Base-by-base conservation (phyloP, 2,113 vertebrate species). In the Apeltes quadracus region DNA sequence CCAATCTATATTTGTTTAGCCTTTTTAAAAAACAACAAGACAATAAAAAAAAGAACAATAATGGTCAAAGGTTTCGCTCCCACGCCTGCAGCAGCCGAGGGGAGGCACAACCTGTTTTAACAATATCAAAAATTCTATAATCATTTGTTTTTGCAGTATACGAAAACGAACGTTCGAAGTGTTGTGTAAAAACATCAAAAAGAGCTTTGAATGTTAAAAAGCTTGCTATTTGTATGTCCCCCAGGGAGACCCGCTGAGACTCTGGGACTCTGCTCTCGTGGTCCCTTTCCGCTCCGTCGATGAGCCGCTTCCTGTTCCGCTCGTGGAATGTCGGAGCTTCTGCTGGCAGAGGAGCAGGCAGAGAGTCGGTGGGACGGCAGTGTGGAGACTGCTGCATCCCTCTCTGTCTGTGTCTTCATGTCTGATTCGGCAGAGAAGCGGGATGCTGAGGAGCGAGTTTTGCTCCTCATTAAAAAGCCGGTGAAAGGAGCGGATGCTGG, bases 391-490 rank as follows among this genome's bases (percentile, higher is more conserved):
- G 13, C 72, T 14, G 5, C 36, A 51, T 29, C 68, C 69, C 51
- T 53, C 69, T 32, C 27, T 57, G 50, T 32, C 34, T 62, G n/a
- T n/a, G n/a, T n/a, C 43, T 65, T 61, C 62, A 69, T 57, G 48
- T 70, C 46, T 53, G 69, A 76, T 53, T 68, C 71, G 65, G 68
- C 61, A 58, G 65, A 79, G 66, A 65, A 82, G 61, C 2, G 0
- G 46, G 29, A 54, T 66, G 61, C 62, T 1, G 20, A 54, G 67
- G 46, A 73, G 59, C 62, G 34, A 66, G 43, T 70, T 55, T 59
- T 57, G 48, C 72, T 62, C 59, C 69, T 88, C 80, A 73, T 85
- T 78, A 75, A 81, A 85, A 78, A 67, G 10, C 29, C 12, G 5
- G 70, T 32, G 43, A 61, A 61, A 66, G 61, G 23, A 53, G 75